Base-by-base conservation (phyloP, 2,797 vertebrate genomes). In the Chiroxiphia lanceolata region DNA sequence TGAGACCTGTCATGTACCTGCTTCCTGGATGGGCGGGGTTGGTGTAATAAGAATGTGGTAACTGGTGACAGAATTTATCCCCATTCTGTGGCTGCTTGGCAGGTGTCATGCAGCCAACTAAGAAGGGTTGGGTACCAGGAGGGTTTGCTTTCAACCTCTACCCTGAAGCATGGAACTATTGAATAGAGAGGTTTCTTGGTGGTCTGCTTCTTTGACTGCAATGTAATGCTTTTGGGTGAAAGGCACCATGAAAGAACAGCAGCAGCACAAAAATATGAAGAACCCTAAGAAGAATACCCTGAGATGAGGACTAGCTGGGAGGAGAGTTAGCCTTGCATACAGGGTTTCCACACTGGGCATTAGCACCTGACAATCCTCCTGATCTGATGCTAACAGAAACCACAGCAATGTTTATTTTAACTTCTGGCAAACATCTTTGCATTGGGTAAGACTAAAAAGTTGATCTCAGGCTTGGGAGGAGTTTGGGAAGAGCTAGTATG, bases 401-500 rank as follows among this genome's bases (percentile, higher is more conserved):
- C 59, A 34, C 79, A 86, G 57, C 20, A 76, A 42, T 93, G 59
- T 77, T 91, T 87, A 69, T 67, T 94, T 91, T 92, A 64, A 71
- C 75, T 70, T 88, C 72, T 86, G 76, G 56, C 42, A 93, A 91
- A 78, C 31, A 76, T 51, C 29, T 94, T 5, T 38, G 44, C 25
- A 23, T 76, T 90, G 36, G 16, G 59, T 81, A 95, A 86, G 82
- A 83, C 76, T 33, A 21, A 91, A 81, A 90, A 70, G 69, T 91
- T 97, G 93, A 69, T 90, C 40, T 94, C n/a, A 11, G 82, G 59
- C 72, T 88, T 81, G 68, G 87, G 94, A 95, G 94, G 74, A 92
- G 87, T 71, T 91, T 85, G 42, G 48, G 68, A 80, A 89, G 54
- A 81, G 26, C 8, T 9, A 83, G 25, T 78, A 59, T 1, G 6